Evolutionary conservation across 1,140 invertebrate genomes (phyloP), one percentile per base, ranked within the genome.

Genomic region (Platorchestia sp.): DNA sequence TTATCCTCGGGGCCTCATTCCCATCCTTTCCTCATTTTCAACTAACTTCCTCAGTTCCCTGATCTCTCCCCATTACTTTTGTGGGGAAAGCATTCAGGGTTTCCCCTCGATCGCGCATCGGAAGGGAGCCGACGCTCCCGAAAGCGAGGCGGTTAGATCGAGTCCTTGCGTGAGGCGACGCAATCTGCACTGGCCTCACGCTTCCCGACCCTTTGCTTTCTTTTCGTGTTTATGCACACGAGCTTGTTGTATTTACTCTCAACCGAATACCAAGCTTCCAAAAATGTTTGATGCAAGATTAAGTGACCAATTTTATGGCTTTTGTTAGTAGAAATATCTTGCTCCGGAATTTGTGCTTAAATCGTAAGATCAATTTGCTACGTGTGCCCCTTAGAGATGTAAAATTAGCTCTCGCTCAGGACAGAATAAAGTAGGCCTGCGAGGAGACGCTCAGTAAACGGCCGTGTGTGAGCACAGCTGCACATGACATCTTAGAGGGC

Each of bases 21-120:
- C 59, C 59, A 75, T 75, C 36, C 27, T 75, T 75, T 36, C 59
- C 36, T 36, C 14, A 75, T 75, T 75, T 36, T 75, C 10, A 75
- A 89, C 87, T 44, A 6, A 42, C 87, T 89, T 41, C 41, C 87
- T 16, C 87, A 42, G 43, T 89, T 44, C 43, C 87, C 87, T 89
- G n/a, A 89, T 89, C 10, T 41, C 87, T 42, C 36, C 87, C 87
- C 87, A 41, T 89, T 44, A 42, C 87, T 89, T 44, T 16, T 89
- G 87, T 42, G 87, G 87, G 87, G 36, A 89, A 89, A 89, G 87
- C 87, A 89, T 41, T 44, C 87, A 7, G 43, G n/a, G 87, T 89
- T 89, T 89, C 87, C 87, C 87, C 87, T 42, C 87, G 87, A 89
- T 89, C 87, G 87, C 87, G 14, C 87, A 42, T 41, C 87, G 87